Percentiles rank a stretch among this genome's conserved stretches.
These are phyloP conservation scores for Corythucha ciliata DNA, from an alignment of 2,888 invertebrate genomes.

Conservation along the genomic window DNA sequence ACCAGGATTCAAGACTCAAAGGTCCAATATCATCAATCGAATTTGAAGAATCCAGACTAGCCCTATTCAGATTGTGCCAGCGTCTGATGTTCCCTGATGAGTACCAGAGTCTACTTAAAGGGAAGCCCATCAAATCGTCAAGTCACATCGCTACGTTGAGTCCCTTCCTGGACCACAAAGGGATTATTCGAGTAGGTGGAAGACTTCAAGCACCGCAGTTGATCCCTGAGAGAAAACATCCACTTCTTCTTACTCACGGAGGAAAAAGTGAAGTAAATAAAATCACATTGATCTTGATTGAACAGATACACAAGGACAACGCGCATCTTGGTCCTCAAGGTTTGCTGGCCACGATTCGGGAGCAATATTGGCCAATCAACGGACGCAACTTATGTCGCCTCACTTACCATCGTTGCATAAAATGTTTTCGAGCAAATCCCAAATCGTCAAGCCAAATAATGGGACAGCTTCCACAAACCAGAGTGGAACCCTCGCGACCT, in stretches of 20 bases:
- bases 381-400: constrained; percentile 6
- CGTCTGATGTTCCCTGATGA: not conserved
- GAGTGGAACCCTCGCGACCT: constrained; percentile 32
- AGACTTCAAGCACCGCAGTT: not conserved
- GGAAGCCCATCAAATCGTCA: not conserved
- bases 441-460: constrained; percentile 32
- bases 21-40: not conserved
- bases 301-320: not conserved
- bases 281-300: not conserved
- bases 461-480: constrained; percentile 35
- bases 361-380: constrained; percentile 2
- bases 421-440: constrained; percentile 30
- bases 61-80: not conserved
- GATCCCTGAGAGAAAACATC: not conserved
- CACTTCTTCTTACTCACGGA: not conserved
- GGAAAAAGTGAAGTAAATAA: too few relatives aligned
- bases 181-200: constrained; percentile 16
- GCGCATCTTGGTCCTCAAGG: constrained; percentile 1
- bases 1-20: too few relatives aligned
- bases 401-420: constrained; percentile 23
- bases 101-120: not conserved
- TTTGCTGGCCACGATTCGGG: not conserved
- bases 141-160: not conserved
- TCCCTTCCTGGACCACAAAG: constrained; percentile 9
- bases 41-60: not conserved